Conservation (phyloP, 1,140 invertebrate species). For the Melitaea cinxia region DNA sequence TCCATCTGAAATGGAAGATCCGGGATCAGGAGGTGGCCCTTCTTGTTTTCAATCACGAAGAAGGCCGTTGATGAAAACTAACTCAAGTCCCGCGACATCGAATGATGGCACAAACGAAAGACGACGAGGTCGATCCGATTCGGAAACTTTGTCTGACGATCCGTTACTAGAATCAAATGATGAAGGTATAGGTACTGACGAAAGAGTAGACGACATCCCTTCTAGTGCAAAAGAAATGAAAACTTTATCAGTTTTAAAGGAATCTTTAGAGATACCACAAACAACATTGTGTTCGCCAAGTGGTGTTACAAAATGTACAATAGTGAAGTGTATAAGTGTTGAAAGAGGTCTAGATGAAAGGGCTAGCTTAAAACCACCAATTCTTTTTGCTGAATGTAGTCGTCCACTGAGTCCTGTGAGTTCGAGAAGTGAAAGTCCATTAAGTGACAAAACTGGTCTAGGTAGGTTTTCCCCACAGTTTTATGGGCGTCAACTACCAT, state of each 20-base stretch:
- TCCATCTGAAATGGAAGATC: constrained; percentile 86
- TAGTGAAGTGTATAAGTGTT: constrained; percentile 75
- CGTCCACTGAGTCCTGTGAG: constrained; percentile 87
- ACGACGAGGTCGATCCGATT: constrained; percentile 83
- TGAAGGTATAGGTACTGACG: constrained; percentile 87
- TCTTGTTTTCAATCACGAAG: constrained; percentile 79
- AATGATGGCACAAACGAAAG: constrained; percentile 75
- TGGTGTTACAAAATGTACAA: constrained; percentile 74
- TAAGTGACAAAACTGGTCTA: constrained; percentile 86
- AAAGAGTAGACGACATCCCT: constrained; percentile 85
- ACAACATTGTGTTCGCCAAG: constrained; percentile 68
- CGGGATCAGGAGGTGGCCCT: constrained; percentile 79
- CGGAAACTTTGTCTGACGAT: constrained; percentile 86
- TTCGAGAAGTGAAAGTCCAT: constrained; percentile 88
- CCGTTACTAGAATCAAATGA: constrained; percentile 86
- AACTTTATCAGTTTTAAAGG: constrained; percentile 79
- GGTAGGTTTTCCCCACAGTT: constrained; percentile 86
- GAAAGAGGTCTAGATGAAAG: constrained; percentile 80
- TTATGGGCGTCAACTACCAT: constrained; percentile 85
- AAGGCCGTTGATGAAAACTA: constrained; percentile 81
- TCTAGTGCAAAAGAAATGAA: constrained; percentile 86
- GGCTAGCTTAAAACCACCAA: constrained; percentile 83
- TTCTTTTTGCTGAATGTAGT: constrained; percentile 84
- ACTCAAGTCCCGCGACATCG: constrained; percentile 71
- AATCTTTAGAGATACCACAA: constrained; percentile 71